Conservation (phyloP, 1,140 invertebrate genomes). For the Thaumetopoea pityocampa region DNA sequence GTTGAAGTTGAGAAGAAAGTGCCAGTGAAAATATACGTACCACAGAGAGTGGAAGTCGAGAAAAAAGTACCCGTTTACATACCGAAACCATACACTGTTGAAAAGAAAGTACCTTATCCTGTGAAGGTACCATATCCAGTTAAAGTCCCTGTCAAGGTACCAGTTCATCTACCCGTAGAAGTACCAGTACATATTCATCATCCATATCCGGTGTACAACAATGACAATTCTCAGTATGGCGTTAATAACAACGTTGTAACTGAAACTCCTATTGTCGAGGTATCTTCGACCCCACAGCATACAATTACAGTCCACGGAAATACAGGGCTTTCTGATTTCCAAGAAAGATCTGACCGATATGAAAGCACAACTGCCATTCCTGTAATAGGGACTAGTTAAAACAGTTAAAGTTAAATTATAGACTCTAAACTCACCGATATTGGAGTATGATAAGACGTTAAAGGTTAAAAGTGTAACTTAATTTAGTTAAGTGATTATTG, state of each 20-base stretch:
- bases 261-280: not conserved
- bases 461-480: too few species aligned
- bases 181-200: conserved; percentile 52
- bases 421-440: too few species aligned
- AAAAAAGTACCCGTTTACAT: conserved; percentile 77
- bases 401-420: too few species aligned
- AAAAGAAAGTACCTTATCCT: conserved; percentile 79
- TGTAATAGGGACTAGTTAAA: too few species aligned
- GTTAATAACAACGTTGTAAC: not conserved
- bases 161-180: conserved; percentile 64
- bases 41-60: conserved; percentile 75
- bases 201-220: conserved; percentile 32
- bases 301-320: conserved; percentile 51
- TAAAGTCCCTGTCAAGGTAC: conserved; percentile 72
- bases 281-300: conserved; percentile 29
- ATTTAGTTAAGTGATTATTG: conserved; percentile 14
- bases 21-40: conserved; percentile 65
- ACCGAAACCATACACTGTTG: conserved; percentile 79
- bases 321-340: conserved; percentile 40
- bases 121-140: conserved; percentile 76
- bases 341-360: conserved; percentile 39
- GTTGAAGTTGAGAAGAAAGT: conserved; percentile 75
- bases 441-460: too few species aligned
- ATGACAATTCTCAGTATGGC: not conserved
- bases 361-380: conserved; percentile 30